Percentiles rank a stretch among this genome's conserved stretches.
These are phyloP conservation scores for Ephydatia muelleri DNA, from an alignment of 37 sponge, comb jelly and placozoan species.

Conservation along the genomic window DNA sequence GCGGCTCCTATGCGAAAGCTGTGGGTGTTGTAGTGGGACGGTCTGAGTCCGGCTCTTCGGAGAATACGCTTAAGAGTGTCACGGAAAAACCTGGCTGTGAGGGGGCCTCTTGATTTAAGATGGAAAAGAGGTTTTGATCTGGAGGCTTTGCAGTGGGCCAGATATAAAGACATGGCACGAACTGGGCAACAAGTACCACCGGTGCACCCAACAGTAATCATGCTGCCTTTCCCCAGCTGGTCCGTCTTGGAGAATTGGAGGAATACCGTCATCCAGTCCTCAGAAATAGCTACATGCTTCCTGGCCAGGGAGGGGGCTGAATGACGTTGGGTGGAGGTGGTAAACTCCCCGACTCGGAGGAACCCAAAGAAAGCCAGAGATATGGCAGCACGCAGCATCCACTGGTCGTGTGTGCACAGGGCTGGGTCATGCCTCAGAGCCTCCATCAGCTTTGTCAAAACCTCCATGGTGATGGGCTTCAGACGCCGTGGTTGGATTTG, in stretches of 20 bases:
- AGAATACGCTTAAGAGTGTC: no score
- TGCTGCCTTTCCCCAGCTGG: conserved; percentile 14
- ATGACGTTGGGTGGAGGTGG: neutral
- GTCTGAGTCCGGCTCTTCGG: no score
- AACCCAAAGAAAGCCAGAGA: no score
- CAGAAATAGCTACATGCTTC: no score
- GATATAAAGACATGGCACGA: neutral
- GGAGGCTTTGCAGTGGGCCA: neutral
- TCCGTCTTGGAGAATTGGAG: conserved; percentile 34
- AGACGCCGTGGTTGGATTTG: neutral
- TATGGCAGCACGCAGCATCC: conserved; percentile 13
- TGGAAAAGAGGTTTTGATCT: neutral
- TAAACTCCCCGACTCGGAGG: no score
- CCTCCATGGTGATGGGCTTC: conserved; percentile 3
- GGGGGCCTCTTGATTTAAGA: neutral
- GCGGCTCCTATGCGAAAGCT: no score
- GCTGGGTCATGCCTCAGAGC: neutral
- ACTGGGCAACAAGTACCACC: neutral
- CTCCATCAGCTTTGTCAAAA: neutral
- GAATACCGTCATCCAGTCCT: neutral
- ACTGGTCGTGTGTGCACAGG: neutral
- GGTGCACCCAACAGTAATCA: neutral
- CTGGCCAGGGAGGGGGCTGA: no score
- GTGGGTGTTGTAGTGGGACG: no score
- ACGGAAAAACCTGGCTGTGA: no score